Conservation (phyloP, 1,140 invertebrate species). For the Orussus abietinus region DNA sequence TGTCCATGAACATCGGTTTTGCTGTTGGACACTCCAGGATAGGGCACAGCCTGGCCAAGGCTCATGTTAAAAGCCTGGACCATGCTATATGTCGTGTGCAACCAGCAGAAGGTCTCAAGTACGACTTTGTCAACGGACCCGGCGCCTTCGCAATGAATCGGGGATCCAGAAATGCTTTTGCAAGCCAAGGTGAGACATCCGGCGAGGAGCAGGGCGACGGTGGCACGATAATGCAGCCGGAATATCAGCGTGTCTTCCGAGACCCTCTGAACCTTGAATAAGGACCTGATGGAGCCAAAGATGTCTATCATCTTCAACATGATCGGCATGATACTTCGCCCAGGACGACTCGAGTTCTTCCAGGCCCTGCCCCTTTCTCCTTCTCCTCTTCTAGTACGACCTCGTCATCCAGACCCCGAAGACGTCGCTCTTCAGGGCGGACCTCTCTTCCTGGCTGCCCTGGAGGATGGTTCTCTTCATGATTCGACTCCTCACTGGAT, state of each 20-base stretch:
- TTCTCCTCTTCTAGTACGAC: not conserved
- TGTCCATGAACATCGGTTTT: conserved; percentile 43
- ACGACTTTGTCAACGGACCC: conserved; percentile 61
- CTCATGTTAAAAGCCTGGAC: conserved; percentile 55
- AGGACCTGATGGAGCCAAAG: conserved; percentile 48
- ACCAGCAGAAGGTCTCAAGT: conserved; percentile 72
- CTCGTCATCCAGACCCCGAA: not conserved
- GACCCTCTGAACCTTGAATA: conserved; percentile 55
- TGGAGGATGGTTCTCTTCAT: too few species aligned
- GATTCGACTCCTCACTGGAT: too few species aligned
- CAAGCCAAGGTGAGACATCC: conserved; percentile 57
- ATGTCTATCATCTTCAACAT: conserved; percentile 53
- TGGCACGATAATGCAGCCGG: conserved; percentile 59
- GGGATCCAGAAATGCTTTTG: conserved; percentile 60
- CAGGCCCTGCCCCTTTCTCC: conserved; percentile 11
- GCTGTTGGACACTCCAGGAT: conserved; percentile 55
- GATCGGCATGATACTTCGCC: conserved; percentile 33
- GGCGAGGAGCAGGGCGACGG: conserved; percentile 55
- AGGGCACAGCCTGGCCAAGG: conserved; percentile 54
- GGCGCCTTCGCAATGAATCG: conserved; percentile 61
- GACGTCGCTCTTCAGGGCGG: too few species aligned
- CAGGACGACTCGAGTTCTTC: not conserved
- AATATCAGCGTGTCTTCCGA: conserved; percentile 59
- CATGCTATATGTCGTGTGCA: conserved; percentile 67
- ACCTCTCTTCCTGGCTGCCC: too few species aligned